phyloP scores from a whole-genome alignment of 2,888 invertebrate species.

The Helicoverpa assulta region DNA sequence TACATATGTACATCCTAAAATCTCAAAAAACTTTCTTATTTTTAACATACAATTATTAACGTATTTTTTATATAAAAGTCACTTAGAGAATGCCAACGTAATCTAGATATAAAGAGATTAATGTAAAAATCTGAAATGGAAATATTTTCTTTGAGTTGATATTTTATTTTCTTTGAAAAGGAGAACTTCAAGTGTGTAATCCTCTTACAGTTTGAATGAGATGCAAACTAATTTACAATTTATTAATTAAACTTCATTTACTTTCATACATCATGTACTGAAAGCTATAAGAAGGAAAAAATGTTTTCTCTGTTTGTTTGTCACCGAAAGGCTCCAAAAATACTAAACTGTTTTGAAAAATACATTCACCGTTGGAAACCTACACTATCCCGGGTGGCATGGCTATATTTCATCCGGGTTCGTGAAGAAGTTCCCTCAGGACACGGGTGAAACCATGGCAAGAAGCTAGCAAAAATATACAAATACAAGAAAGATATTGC shows the following conservation, averaged over 20 bases:
- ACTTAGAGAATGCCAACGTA: conserved; percentile 4
- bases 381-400: no score
- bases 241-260: not conserved
- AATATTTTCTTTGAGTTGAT: not conserved
- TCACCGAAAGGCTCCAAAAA: no score
- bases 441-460: no score
- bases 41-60: not conserved
- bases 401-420: no score
- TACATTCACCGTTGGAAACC: no score
- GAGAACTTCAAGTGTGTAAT: not conserved
- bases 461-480: no score
- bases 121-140: not conserved
- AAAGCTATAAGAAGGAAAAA: not conserved
- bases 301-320: no score
- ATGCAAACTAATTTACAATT: conserved; percentile 1
- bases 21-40: no score
- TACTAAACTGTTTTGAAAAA: no score
- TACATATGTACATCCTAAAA: no score
- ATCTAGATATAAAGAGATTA: conserved; percentile 3
- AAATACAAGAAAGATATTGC: no score
- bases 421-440: no score
- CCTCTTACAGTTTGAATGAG: not conserved
- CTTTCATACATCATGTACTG: not conserved
- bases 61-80: not conserved
- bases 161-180: not conserved